A percentile compares a stretch with the other conserved stretches of the same genome.
Conservation (phyloP, 1,140 invertebrate species). For the Teleogryllus occipitalis region DNA sequence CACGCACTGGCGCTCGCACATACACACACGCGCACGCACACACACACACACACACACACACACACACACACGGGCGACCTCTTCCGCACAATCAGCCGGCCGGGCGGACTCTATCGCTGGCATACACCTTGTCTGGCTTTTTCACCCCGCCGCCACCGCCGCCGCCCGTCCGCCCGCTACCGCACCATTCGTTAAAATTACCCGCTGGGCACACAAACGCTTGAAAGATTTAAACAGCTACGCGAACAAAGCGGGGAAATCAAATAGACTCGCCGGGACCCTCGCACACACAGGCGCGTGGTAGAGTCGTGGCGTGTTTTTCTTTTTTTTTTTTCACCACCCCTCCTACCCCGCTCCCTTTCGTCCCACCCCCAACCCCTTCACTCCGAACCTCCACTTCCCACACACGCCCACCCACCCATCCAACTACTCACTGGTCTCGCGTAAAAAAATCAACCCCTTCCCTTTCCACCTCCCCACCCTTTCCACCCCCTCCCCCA, state of each 20-base stretch:
- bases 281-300: neutral
- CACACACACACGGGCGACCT: neutral
- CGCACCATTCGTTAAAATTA: conserved; percentile 4
- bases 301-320: neutral
- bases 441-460: no score
- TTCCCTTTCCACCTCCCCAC: no score
- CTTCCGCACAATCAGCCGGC: neutral
- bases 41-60: neutral
- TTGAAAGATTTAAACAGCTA: conserved; percentile 5
- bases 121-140: neutral
- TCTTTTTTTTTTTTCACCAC: neutral
- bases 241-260: neutral
- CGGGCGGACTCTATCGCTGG: neutral
- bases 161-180: neutral
- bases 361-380: no score
- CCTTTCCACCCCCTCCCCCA: neutral
- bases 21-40: neutral
- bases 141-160: neutral
- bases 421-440: no score
- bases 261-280: neutral
- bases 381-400: no score
- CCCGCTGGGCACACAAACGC: neutral
- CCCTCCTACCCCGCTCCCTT: no score
- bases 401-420: no score
- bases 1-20: neutral